Percentiles rank a stretch among this genome's conserved stretches.
Conservation (phyloP, 2,888 invertebrate genomes). For the Synanthedon vespiformis region DNA sequence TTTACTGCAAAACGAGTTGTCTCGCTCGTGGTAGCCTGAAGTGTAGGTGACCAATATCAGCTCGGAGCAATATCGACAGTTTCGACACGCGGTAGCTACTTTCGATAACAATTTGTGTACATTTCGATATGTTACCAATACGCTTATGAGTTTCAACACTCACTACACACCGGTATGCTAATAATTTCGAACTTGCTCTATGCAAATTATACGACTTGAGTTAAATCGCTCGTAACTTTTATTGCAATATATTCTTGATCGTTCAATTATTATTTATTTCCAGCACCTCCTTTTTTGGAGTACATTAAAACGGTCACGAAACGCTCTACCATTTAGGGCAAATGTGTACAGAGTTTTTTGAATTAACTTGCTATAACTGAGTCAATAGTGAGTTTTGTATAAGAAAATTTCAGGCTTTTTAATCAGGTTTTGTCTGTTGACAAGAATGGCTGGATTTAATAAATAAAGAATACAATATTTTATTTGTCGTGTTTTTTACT, state of each 20-base stretch:
- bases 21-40: constrained; percentile 19
- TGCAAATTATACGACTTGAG: background rate
- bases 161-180: constrained; percentile 8
- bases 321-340: background rate
- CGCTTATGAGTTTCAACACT: constrained; percentile 7
- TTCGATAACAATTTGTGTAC: constrained; percentile 33
- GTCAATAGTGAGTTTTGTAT: no score
- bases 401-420: no score
- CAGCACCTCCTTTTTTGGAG: background rate
- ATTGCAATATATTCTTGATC: background rate
- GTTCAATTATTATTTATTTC: background rate
- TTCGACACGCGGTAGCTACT: constrained; percentile 31
- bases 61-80: constrained; percentile 25
- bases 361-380: no score
- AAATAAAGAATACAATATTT: no score
- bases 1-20: constrained; percentile 31
- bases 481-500: no score
- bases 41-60: constrained; percentile 49
- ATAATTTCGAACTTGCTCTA: constrained; percentile 7
- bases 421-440: no score
- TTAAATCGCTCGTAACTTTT: background rate
- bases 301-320: background rate
- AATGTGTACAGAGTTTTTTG: background rate
- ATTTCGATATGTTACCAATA: constrained; percentile 6
- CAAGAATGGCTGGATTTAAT: no score